Conservation (phyloP, 2,797 vertebrate genomes). For the Rallus crepitans region DNA sequence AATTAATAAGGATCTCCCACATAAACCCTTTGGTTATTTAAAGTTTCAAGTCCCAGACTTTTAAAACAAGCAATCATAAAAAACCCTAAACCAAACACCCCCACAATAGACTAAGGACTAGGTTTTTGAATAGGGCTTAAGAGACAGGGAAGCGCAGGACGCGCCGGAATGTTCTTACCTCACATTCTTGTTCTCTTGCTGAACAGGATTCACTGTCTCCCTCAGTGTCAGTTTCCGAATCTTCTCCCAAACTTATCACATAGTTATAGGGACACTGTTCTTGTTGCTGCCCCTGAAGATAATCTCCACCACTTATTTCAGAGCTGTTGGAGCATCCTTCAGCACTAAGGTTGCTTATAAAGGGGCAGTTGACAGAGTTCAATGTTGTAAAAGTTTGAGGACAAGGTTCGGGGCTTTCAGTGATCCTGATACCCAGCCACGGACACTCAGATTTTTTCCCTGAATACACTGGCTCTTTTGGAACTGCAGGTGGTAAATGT, state of each 20-base stretch:
- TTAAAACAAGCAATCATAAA: not conserved
- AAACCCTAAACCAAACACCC: not conserved
- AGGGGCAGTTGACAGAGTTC: constrained; percentile 91
- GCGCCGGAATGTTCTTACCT: constrained; percentile 80
- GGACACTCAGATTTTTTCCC: constrained; percentile 90
- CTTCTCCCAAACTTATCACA: constrained; percentile 89
- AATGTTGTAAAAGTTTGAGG: constrained; percentile 83
- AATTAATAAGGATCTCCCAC: not conserved
- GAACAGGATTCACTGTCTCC: constrained; percentile 89
- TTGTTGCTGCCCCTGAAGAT: constrained; percentile 79
- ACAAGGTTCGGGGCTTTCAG: constrained; percentile 84
- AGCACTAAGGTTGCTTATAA: constrained; percentile 86
- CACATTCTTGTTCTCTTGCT: constrained; percentile 88
- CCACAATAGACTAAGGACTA: not conserved
- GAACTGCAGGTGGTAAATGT: constrained; percentile 53
- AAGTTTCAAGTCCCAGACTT: not conserved
- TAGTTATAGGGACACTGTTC: constrained; percentile 89
- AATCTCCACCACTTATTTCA: constrained; percentile 77
- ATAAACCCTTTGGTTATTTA: not conserved
- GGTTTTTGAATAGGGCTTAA: not conserved
- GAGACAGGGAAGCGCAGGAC: not conserved
- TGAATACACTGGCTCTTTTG: constrained; percentile 76
- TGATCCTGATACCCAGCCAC: constrained; percentile 87
- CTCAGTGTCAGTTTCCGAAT: constrained; percentile 92
- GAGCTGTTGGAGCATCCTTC: constrained; percentile 74